Evolutionary conservation across 2,888 invertebrate species (phyloP).

Genomic region (Eupithecia exiguata): DNA sequence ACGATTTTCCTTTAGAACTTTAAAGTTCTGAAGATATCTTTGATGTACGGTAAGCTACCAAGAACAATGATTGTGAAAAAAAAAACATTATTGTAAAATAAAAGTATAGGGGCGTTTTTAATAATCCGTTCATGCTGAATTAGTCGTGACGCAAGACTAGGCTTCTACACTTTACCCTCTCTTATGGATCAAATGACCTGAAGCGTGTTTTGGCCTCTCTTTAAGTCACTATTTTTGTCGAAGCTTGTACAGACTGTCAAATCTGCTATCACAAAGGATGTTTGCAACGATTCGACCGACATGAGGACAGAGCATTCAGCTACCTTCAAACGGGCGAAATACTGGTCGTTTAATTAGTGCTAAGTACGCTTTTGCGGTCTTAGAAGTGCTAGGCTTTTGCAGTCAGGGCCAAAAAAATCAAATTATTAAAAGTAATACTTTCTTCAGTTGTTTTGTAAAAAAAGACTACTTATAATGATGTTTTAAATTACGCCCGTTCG

Average conservation of each 20-base stretch:
- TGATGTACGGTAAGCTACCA: background rate
- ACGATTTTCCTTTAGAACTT: conserved; percentile 44
- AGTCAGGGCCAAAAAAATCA: background rate
- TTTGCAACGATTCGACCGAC: background rate
- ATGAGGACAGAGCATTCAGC: background rate
- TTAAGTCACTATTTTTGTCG: background rate
- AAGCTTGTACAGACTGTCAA: background rate
- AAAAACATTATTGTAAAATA: background rate
- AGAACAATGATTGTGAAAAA: background rate
- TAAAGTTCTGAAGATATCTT: conserved; percentile 10
- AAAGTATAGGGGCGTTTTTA: background rate
- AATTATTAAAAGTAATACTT: background rate
- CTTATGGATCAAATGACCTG: background rate
- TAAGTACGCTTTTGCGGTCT: background rate
- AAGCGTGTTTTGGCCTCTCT: background rate
- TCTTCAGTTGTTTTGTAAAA: background rate
- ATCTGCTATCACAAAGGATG: background rate
- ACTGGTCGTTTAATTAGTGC: background rate
- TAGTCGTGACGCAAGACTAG: background rate
- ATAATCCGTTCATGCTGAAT: background rate
- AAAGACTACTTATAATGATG: background rate
- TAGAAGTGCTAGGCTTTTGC: background rate
- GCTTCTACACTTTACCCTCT: background rate
- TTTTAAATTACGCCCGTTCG: background rate
- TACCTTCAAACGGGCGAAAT: background rate